Base-by-base conservation (phyloP, 1,140 invertebrate genomes). In the Caenorhabditis briggsae region DNA sequence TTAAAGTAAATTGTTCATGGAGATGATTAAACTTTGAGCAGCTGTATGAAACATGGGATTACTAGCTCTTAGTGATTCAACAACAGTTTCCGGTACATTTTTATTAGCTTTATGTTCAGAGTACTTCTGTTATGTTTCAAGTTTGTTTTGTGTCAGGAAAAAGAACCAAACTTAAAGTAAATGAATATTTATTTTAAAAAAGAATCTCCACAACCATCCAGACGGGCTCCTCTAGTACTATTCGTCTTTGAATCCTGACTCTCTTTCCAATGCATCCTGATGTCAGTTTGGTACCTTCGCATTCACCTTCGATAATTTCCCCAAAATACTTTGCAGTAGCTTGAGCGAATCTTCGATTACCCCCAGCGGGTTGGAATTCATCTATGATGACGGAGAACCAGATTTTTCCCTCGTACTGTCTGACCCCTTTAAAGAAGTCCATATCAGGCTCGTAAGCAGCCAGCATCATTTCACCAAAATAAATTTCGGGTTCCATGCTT, bases 391-490 rank as follows among this genome's bases (percentile, higher is more conserved):
- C 33, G 0, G 33, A 5, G 64, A 70, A 70, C 33, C 33, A 70
- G 5, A 70, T 70, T 18, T 70, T 70, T 43, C 16, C 14, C 8
- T 46, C n/a, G n/a, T n/a, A n/a, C n/a, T n/a, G n/a, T n/a, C 87
- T 89, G 65, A 88, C 83, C 9, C 86, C 88, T 83, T 88, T 55
- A 78, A 89, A 89, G 59, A 89, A 89, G 61, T 89, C 82, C 88
- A 89, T 89, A 61, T 89, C 82, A 20, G 87, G 87, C 48, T 89
- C 88, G 41, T 89, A 89, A 55, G 83, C 78, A 41, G 88, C 82
- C 12, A 89, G 74, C 74, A 89, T 82, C 23, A 89, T 48, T 16
- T 65, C 70, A 1, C 88, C 88, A 18, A 84, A 82, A 59, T 56
- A 41, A 58, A 58, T 5, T 56, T 56, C 25, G 53, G 53, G 11